Percentiles rank a stretch among this genome's conserved stretches.
Conservation (phyloP, 2,888 invertebrate species). For the Netelia fuscicornis region DNA sequence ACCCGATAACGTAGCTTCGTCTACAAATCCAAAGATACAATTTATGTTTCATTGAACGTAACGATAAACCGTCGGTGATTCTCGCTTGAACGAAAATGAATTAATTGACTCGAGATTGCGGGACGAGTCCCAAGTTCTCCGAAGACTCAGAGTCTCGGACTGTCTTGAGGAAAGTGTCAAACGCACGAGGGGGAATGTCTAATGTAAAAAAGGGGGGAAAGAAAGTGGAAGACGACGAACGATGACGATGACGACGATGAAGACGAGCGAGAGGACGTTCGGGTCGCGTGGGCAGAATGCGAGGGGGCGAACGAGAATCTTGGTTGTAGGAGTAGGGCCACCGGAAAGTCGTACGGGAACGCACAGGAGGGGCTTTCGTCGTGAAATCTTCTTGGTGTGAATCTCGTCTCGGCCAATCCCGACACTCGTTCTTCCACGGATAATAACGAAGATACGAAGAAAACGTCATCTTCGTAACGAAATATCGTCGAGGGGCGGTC, state of each 20-base stretch:
- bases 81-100: constrained; percentile 21
- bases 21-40: constrained; percentile 4
- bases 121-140: constrained; percentile 29
- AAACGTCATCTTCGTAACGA: not conserved
- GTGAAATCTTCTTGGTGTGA: constrained; percentile 25
- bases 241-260: constrained; percentile 28
- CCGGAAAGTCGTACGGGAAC: constrained; percentile 59
- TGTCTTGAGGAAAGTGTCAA: not conserved
- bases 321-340: constrained; percentile 72
- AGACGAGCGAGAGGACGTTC: constrained; percentile 8
- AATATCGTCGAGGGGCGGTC: constrained; percentile 9
- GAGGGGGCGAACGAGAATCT: constrained; percentile 48
- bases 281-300: constrained; percentile 4
- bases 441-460: constrained; percentile 21
- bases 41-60: not conserved
- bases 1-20: constrained; percentile 20
- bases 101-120: constrained; percentile 47
- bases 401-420: constrained; percentile 63
- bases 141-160: not conserved
- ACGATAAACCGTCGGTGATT: constrained; percentile 17
- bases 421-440: constrained; percentile 52
- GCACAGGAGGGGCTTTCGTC: constrained; percentile 59
- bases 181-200: not conserved
- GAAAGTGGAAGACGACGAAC: not conserved
- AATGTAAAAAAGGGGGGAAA: constrained; percentile 14